Evolutionary conservation across 1,140 invertebrate species (phyloP).

Genomic region (Penaeus japonicus): DNA sequence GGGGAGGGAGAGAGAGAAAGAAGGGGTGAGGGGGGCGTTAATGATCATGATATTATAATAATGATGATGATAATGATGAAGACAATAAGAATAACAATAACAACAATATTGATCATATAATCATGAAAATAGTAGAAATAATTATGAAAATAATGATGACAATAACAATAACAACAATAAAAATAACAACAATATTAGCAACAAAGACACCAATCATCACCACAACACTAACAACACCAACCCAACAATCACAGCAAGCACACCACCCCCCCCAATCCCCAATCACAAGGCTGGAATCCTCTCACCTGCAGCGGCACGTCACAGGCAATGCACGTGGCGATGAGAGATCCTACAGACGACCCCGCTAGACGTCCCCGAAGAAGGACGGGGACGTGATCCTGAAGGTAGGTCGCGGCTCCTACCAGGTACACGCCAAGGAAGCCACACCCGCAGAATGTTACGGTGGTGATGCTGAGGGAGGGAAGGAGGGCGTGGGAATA

Average conservation of each 20-base stretch:
- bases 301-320: constrained; percentile 36
- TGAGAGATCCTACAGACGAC: constrained; percentile 39
- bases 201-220: no score
- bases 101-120: no score
- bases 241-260: neutral
- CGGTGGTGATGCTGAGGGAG: constrained; percentile 7
- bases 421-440: constrained; percentile 41
- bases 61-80: no score
- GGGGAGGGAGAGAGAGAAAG: neutral
- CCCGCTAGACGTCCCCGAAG: constrained; percentile 25
- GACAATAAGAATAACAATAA: no score
- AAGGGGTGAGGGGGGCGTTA: no score
- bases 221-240: neutral
- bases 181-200: no score
- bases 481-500: no score
- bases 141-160: no score
- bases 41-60: no score
- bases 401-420: constrained; percentile 30
- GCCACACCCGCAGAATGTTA: constrained; percentile 49
- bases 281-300: neutral
- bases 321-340: constrained; percentile 32
- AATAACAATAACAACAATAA: no score
- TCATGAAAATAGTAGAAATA: no score
- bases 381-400: constrained; percentile 2
- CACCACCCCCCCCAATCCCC: neutral